Conservation (phyloP, 2,888 invertebrate genomes). For the Steinernema scapterisci region DNA sequence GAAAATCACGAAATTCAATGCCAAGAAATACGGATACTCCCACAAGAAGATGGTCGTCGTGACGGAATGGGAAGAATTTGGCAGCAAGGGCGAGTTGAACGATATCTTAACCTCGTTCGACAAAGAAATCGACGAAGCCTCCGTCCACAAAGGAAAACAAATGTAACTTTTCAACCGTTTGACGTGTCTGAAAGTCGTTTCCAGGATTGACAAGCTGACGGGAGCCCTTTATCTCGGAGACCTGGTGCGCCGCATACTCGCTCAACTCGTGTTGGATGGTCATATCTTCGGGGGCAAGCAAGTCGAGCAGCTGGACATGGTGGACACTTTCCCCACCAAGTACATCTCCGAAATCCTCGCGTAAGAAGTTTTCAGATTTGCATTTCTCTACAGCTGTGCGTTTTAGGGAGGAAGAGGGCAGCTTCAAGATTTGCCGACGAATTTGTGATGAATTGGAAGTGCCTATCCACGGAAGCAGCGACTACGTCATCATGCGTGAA, state of each 20-base stretch:
- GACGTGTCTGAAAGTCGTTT: slow-evolving; percentile 35
- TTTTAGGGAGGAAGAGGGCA: slow-evolving; percentile 56
- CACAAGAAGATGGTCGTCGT: slow-evolving; percentile 65
- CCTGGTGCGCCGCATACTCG: slow-evolving; percentile 62
- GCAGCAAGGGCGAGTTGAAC: slow-evolving; percentile 65
- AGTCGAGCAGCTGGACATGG: slow-evolving; percentile 60
- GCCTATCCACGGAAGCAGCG: slow-evolving; percentile 62
- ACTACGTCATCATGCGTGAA: slow-evolving; percentile 63
- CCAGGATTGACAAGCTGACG: slow-evolving; percentile 67
- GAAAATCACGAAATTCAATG: slow-evolving; percentile 66
- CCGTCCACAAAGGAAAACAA: slow-evolving; percentile 67
- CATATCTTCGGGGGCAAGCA: slow-evolving; percentile 61
- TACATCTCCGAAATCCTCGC: slow-evolving; percentile 67
- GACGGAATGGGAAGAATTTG: slow-evolving; percentile 68
- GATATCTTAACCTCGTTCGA: slow-evolving; percentile 66
- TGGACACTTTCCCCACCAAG: slow-evolving; percentile 67
- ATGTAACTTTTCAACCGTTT: slow-evolving; percentile 49
- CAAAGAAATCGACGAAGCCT: slow-evolving; percentile 61
- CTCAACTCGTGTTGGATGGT: slow-evolving; percentile 63
- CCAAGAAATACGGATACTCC: slow-evolving; percentile 53
- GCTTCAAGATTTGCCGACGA: slow-evolving; percentile 60
- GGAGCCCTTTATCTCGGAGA: slow-evolving; percentile 68
- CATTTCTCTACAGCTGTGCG: slow-evolving; percentile 42
- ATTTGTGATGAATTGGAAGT: slow-evolving; percentile 68
- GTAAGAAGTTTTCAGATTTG: slow-evolving; percentile 43